Percentiles rank a stretch among this genome's conserved stretches.
Evolutionary conservation across 35 echinoderm and acorn worm species (phyloP).

Genomic region (Apostichopus japonicus): DNA sequence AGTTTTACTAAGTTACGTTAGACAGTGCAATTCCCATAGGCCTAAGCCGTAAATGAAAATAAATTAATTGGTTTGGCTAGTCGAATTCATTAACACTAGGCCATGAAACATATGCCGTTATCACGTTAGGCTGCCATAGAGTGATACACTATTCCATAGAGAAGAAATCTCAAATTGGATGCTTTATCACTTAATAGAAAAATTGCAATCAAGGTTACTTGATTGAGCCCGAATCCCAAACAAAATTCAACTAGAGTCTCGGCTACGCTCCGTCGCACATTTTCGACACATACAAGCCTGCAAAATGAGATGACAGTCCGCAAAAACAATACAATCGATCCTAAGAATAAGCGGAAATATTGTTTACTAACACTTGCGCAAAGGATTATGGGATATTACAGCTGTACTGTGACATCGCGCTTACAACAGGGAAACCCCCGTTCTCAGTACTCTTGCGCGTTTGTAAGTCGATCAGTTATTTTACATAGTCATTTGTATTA

Average conservation of each 20-base stretch:
- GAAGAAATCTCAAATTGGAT: background rate
- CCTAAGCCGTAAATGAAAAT: too few species aligned
- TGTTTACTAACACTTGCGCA: background rate
- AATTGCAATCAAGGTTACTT: background rate
- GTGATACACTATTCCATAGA: background rate
- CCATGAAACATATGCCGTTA: too few species aligned
- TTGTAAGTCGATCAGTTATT: too few species aligned
- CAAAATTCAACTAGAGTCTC: background rate
- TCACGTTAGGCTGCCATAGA: too few species aligned
- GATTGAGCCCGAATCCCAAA: background rate
- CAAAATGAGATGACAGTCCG: background rate
- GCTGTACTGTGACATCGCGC: background rate
- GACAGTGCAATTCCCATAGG: background rate
- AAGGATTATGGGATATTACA: background rate
- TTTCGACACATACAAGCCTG: background rate
- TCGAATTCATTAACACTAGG: too few species aligned
- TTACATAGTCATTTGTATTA: too few species aligned
- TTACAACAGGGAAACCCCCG: too few species aligned
- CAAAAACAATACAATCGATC: background rate
- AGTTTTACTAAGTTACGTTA: background rate
- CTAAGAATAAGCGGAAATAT: background rate
- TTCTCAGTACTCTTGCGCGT: too few species aligned
- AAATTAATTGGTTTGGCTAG: too few species aligned
- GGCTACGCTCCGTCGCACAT: background rate
- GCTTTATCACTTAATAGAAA: background rate